Percentiles rank a stretch among this genome's conserved stretches.
Conservation (phyloP, 2,797 vertebrate genomes). For the Limosa lapponica region DNA sequence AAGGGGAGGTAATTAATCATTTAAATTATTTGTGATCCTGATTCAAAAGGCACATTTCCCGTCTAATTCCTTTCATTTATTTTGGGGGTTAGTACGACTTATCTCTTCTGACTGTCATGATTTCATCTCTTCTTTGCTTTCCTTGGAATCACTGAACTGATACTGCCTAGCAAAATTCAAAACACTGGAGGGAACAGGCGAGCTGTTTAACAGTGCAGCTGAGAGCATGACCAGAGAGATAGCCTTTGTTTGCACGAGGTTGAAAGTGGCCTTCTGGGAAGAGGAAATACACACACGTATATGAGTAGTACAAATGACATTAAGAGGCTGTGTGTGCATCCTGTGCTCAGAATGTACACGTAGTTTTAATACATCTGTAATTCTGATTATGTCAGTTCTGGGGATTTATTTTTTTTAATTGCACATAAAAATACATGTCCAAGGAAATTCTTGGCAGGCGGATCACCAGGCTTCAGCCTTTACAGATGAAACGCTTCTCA, state of each 20-base stretch:
- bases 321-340: not conserved
- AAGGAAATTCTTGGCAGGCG: conserved; percentile 18
- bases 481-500: not conserved
- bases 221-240: not conserved
- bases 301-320: not conserved
- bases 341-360: rapidly evolving
- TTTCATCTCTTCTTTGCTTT: conserved; percentile 47
- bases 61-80: conserved; percentile 4
- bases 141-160: not conserved
- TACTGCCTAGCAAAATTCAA: not conserved
- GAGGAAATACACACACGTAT: not conserved
- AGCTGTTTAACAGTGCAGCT: not conserved
- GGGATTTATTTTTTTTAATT: not conserved
- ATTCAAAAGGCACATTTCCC: conserved; percentile 4
- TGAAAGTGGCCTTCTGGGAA: not conserved
- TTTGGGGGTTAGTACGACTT: not conserved
- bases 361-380: conserved; percentile 1
- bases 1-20: not conserved
- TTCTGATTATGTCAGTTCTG: not conserved
- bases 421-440: not conserved
- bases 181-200: not conserved
- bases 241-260: not conserved
- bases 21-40: conserved; percentile 17
- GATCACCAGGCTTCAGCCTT: not conserved
- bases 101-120: conserved; percentile 7